Conservation (phyloP, 1,140 invertebrate species). For the Microplitis mediator region DNA sequence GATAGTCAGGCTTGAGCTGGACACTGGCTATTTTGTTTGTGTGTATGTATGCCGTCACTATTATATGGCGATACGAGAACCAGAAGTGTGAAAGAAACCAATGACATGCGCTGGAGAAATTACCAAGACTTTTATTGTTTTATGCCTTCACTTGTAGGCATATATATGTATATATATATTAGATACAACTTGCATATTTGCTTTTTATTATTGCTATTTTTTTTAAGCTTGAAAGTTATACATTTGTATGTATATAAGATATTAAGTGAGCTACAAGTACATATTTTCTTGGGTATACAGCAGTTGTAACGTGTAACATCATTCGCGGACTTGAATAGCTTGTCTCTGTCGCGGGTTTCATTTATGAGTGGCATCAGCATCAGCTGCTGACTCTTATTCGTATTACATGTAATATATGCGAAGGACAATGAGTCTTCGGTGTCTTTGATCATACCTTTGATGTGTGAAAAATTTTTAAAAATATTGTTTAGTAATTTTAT, state of each 20-base stretch:
- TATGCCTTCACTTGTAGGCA: background rate
- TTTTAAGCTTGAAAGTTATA: background rate
- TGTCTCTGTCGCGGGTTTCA: conserved; percentile 11
- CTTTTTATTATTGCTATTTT: background rate
- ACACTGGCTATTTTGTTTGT: too few species aligned
- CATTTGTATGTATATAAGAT: background rate
- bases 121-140: conserved; percentile 29
- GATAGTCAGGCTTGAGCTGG: too few species aligned
- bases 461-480: background rate
- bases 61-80: too few species aligned
- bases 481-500: too few species aligned
- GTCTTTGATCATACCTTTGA: conserved; percentile 47
- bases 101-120: conserved; percentile 21
- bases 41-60: too few species aligned
- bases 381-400: background rate
- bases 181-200: background rate
- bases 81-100: conserved; percentile 27
- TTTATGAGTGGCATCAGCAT: conserved; percentile 17
- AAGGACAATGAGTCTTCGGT: conserved; percentile 45
- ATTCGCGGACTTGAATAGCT: conserved; percentile 32
- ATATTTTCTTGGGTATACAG: background rate
- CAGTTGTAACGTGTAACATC: conserved; percentile 27
- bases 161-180: background rate
- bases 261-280: too few species aligned
- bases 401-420: background rate